Base-by-base conservation (phyloP, 1,140 invertebrate genomes). In the Drosophila saltans region DNA sequence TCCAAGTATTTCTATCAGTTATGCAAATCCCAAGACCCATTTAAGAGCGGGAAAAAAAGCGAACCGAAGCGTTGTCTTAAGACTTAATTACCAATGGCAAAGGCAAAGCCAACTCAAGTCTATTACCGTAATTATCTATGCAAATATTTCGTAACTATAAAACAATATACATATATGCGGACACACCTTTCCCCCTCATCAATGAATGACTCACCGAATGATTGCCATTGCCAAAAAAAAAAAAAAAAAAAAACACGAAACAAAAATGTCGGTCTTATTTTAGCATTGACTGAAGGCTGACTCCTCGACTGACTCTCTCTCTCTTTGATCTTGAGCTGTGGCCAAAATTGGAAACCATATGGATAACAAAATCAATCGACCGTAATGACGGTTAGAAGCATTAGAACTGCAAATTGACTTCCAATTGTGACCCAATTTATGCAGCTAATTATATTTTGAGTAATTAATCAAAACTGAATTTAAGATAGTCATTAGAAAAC, bases 391-490 rank as follows among this genome's bases (percentile, higher is more conserved):
- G 52, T 59, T 52, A 56, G 81, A 85, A 85, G 81, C 81, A 67
- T 72, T 85, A 85, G 71, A 85, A 85, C 79, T 85, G 81, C 82
- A 68, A 72, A 69, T 72, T 75, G 74, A 63, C 77, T 71, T 72
- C 57, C 45, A 24, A 52, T 52, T 52, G 21, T 69, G 66, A 77
- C 75, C 74, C 60, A 77, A 77, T 76, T 76, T 52, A 10, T 10
- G 52, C 72, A 21, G 57, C 43, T 76, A 76, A 76, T 76, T 76
- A 66, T 74, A 43, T 67, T 63, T 60, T 59, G 56, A 58, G 69
- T 75, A 76, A 76, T 76, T 76, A 76, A 76, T 76, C 68, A 72
- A 66, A 36, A 26, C 43, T 30, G 64, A 55, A 33, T 56, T 43
- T 57, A 45, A 75, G 21, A 58, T 57, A 56, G 9, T 8, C 41